Conservation (phyloP, 2,797 vertebrate species). For the Rachycentron canadum region DNA sequence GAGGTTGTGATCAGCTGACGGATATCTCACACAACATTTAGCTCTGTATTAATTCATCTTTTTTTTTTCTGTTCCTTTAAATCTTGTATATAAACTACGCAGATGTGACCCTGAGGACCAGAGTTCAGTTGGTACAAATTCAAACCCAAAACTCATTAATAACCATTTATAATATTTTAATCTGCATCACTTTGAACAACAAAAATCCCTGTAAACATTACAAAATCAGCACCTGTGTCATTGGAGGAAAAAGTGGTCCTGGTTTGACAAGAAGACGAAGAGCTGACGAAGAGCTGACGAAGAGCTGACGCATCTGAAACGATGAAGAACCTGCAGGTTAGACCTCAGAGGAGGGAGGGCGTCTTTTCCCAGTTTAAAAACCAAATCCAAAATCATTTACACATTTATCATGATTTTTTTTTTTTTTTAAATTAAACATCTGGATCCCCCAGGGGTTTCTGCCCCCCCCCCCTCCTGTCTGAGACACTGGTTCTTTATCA, state of each 20-base stretch:
- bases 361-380: neutral
- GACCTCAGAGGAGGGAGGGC: neutral
- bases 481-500: neutral
- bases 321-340: constrained; percentile 26
- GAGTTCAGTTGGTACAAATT: neutral
- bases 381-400: too few species aligned
- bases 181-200: constrained; percentile 79
- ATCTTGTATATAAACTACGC: too few species aligned
- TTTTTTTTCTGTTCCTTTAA: too few species aligned
- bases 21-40: too few species aligned
- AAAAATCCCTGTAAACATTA: constrained; percentile 84
- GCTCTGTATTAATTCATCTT: too few species aligned
- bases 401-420: too few species aligned
- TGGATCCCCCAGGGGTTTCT: neutral
- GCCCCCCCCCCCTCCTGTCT: neutral
- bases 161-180: constrained; percentile 71
- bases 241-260: constrained; percentile 70
- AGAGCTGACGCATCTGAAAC: neutral
- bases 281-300: too few species aligned
- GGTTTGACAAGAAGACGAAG: constrained; percentile 41
- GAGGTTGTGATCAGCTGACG: too few species aligned
- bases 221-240: constrained; percentile 85
- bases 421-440: neutral
- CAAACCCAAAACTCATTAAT: rapidly evolving
- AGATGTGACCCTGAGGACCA: too few species aligned